A percentile compares a stretch with the other conserved stretches of the same genome.
Conservation (phyloP, 2,797 vertebrate species). For the Picus viridis region DNA sequence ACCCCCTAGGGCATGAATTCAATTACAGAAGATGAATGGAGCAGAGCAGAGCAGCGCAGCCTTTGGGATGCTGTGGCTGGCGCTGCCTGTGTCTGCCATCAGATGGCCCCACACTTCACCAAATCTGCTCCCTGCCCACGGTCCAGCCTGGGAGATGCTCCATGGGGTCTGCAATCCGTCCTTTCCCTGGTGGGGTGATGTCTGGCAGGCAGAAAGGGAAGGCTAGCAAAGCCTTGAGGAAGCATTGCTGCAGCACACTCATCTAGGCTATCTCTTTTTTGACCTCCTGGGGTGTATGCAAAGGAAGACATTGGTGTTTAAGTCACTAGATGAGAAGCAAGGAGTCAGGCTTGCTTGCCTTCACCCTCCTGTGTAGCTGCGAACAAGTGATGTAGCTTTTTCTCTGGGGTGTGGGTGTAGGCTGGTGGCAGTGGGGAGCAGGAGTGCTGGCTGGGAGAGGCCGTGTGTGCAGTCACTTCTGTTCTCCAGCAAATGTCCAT, state of each 20-base stretch:
- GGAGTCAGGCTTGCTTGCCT: not conserved
- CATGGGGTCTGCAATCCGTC: accelerated
- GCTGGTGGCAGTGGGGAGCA: not conserved
- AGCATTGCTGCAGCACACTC: accelerated
- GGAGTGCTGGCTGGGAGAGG: not conserved
- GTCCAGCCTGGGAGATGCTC: not conserved
- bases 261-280: not conserved
- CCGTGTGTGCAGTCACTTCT: accelerated
- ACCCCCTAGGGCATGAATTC: conserved; percentile 61
- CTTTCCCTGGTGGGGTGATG: accelerated
- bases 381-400: not conserved
- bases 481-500: not conserved
- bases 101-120: conserved; percentile 69
- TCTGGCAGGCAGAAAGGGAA: not conserved
- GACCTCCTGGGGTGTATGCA: not conserved
- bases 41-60: not conserved
- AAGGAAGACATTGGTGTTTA: not conserved
- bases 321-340: accelerated
- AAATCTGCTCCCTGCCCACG: not conserved
- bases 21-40: conserved; percentile 72
- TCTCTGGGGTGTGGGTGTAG: accelerated
- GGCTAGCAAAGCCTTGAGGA: not conserved
- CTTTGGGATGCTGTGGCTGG: not conserved
- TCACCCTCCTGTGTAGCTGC: accelerated
- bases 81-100: conserved; percentile 42